Evolutionary conservation across 1,140 invertebrate species (phyloP), one percentile per base, ranked within the genome.

Genomic region (Gryllus bimaculatus): DNA sequence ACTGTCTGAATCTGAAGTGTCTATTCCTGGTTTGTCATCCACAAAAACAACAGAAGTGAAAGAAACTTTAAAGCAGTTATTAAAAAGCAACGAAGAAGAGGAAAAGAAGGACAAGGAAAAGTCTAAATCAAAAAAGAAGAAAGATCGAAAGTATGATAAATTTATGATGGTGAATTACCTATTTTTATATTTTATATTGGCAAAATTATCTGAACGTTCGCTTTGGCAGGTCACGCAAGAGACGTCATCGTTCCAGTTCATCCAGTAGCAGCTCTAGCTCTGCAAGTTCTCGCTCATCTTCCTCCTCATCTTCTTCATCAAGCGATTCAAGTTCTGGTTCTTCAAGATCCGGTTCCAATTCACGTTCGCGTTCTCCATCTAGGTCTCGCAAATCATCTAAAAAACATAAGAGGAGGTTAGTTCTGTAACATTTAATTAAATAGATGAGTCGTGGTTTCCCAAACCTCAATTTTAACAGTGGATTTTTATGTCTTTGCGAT

Each of bases 91-190:
- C 47, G 84, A 87, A 77, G 84, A 87, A 20, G 85, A 82, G 8
- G 79, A 79, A 26, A 81, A 81, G 48, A 87, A 86, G 79, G 90
- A 91, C 76, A 91, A 92, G 39, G 91, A 92, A 77, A 92, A 92
- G 83, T 91, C 92, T n/a, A 79, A 74, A 48, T 81, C 81, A 75
- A 79, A 80, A 74, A 78, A 49, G 80, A 93, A 93, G 83, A 92
- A 93, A 79, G 92, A 92, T 80, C 88, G 91, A 47, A 92, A 91
- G 81, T 91, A 81, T 79, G 82, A 15, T 48, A 4, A 20, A 39
- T 39, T 48, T 13, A 48, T 77, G 39, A 3, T 13, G 48, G 2
- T 39, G 47, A 20, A 39, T 77, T 21, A 8, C 12, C 4, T 77
- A 8, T 39, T 77, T 39, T 47, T 18, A 18, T 77, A 49, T 48